phyloP scores from a whole-genome alignment of 1,140 invertebrate genomes.

The Heterodera schachtii region DNA sequence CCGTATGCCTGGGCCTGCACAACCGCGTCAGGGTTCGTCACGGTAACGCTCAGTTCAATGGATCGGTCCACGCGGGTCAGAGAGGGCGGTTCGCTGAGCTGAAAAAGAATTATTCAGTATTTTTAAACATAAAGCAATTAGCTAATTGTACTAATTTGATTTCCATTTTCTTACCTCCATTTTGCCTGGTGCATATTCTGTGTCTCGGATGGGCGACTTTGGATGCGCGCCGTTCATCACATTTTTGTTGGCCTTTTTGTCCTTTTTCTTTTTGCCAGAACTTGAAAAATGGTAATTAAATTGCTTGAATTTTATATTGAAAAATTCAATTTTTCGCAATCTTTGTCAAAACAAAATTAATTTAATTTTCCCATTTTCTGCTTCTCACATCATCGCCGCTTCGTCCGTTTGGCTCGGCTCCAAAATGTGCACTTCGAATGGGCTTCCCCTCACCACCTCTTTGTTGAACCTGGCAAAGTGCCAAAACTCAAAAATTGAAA shows the following conservation, averaged over 20 bases:
- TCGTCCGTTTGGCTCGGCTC: conserved; percentile 31
- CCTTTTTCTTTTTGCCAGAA: conserved; percentile 52
- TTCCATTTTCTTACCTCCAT: conserved; percentile 58
- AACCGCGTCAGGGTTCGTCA: conserved; percentile 32
- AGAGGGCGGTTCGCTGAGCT: conserved; percentile 78
- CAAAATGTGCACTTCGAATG: conserved; percentile 60
- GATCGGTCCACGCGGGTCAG: conserved; percentile 83
- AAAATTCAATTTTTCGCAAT: not conserved
- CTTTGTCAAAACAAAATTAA: too few relatives aligned
- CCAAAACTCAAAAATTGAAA: not conserved
- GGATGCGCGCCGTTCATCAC: conserved; percentile 31
- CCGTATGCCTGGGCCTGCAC: conserved; percentile 36
- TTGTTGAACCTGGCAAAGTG: conserved; percentile 66
- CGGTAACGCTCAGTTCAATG: conserved; percentile 79
- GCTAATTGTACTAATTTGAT: too few relatives aligned
- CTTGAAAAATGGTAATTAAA: too few relatives aligned
- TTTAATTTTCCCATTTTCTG: too few relatives aligned
- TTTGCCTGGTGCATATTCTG: conserved; percentile 73
- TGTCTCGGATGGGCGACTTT: conserved; percentile 81
- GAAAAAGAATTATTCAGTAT: not conserved
- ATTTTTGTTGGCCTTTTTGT: conserved; percentile 49
- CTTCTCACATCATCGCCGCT: not conserved
- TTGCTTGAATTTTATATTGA: not conserved
- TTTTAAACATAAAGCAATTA: too few relatives aligned
- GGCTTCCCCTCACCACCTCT: conserved; percentile 66